Evolutionary conservation across 1,140 invertebrate species (phyloP), one percentile per base, ranked within the genome.

Genomic region (Bombus sibiricus): DNA sequence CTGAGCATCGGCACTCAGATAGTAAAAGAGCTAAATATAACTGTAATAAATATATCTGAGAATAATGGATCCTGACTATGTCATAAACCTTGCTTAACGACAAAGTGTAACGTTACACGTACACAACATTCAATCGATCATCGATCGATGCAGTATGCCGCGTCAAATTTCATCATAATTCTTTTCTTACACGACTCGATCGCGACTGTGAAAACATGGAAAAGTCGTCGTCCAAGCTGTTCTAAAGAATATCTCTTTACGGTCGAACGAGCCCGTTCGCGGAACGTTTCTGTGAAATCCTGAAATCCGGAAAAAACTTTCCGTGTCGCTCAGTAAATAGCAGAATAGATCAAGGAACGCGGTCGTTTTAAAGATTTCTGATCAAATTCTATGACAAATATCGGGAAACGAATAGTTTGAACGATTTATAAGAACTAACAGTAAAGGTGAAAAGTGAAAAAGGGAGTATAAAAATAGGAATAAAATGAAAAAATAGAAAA

Each of bases 181-280:
- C n/a, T 25, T 1, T 47, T 34, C 34, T 18, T 25, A 37, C 25
- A 12, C 2, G 22, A 37, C 34, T 37, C 4, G 39, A 43, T 59
- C 47, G 47, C 5, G 47, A 57, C 32, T 25, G 59, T 3, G 22
- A 37, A 62, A 41, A 41, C 57, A 41, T 32, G 64, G 15, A 28
- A 32, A 81, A 43, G 28, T 41, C 32, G 13, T 53, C 25, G n/a
- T 34, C 18, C 12, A 15, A 12, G 32, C 13, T 37, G 41, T 34
- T 57, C 34, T 3, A 39, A 68, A 78, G 47, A 78, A 53, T 84
- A 72, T 79, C 75, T 84, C 53, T 72, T 84, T 22, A 79, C 68
- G 64, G 64, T 43, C 47, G 47, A 43, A 8, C 72, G 74, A 57
- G 28, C 34, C 8, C 13, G 43, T 77, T 69, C 22, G 34, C 66